These are phyloP conservation scores for Manacus vitellinus DNA, from an alignment of 2,113 vertebrate species.

Conservation along the genomic window DNA sequence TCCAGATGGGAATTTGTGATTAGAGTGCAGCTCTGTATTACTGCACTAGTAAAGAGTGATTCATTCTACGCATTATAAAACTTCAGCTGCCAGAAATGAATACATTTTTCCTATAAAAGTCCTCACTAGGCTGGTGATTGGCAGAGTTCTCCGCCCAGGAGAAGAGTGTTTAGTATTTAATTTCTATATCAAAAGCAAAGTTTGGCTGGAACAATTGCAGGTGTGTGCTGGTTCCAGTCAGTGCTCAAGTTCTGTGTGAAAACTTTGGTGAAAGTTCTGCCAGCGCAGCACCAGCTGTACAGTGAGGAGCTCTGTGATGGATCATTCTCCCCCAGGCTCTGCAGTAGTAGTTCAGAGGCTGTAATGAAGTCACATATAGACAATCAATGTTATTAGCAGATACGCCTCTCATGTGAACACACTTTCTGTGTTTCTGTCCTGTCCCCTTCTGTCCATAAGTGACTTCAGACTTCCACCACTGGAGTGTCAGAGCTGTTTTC, in stretches of 20 bases:
- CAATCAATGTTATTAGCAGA: neutral
- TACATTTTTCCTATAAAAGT: constrained; percentile 4
- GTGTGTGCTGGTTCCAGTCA: neutral
- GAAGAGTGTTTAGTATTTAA: neutral
- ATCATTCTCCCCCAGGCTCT: neutral
- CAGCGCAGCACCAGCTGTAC: neutral
- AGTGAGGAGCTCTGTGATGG: neutral
- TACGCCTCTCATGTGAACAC: neutral
- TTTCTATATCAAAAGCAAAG: neutral
- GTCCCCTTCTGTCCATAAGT: accelerated
- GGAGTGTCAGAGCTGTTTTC: neutral
- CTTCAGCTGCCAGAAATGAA: neutral
- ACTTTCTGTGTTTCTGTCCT: neutral
- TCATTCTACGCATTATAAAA: constrained; percentile 34
- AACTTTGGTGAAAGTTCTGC: neutral
- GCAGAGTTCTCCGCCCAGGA: neutral
- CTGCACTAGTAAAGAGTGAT: constrained; percentile 43
- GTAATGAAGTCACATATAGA: neutral
- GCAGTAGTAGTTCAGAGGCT: neutral
- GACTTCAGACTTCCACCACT: neutral
- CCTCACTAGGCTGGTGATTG: neutral
- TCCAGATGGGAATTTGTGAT: constrained; percentile 42
- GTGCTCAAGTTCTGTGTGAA: neutral
- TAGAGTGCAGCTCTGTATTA: neutral
- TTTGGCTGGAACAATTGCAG: neutral